Conservation (phyloP, 2,113 vertebrate genomes). For the Melanerpes aurifrons region DNA sequence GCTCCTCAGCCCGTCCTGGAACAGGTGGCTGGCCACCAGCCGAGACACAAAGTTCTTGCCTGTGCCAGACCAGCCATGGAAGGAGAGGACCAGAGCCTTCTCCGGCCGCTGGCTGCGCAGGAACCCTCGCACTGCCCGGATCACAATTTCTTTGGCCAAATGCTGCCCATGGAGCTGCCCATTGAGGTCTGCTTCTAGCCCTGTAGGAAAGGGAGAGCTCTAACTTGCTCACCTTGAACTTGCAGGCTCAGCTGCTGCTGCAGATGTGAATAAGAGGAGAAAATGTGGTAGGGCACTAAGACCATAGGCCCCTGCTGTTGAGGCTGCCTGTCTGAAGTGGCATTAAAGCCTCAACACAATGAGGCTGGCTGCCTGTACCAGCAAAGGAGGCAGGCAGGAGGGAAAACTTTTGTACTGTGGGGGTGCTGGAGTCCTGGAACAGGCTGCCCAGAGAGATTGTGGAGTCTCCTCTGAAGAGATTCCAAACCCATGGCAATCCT, state of each 20-base stretch:
- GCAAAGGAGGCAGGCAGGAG: background rate
- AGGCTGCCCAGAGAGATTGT: background rate
- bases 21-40: constrained; percentile 89
- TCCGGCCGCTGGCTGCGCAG: constrained; percentile 78
- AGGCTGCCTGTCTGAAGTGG: background rate
- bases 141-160: constrained; percentile 82
- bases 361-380: background rate
- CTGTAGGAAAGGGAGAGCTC: constrained; percentile 60
- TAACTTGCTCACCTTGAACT: background rate
- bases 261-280: background rate
- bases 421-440: background rate
- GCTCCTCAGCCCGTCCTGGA: constrained; percentile 87
- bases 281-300: rapidly evolving
- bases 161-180: constrained; percentile 91
- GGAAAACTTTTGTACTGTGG: background rate
- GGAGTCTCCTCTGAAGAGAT: background rate
- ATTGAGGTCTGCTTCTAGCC: constrained; percentile 83
- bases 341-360: background rate
- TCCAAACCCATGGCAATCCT: background rate
- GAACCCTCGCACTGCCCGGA: constrained; percentile 81
- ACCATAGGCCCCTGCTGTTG: background rate
- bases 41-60: constrained; percentile 95
- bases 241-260: background rate
- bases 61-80: constrained; percentile 96
- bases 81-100: constrained; percentile 89